phyloP scores from a whole-genome alignment of 2,113 vertebrate species.

The Regulus satrapa region DNA sequence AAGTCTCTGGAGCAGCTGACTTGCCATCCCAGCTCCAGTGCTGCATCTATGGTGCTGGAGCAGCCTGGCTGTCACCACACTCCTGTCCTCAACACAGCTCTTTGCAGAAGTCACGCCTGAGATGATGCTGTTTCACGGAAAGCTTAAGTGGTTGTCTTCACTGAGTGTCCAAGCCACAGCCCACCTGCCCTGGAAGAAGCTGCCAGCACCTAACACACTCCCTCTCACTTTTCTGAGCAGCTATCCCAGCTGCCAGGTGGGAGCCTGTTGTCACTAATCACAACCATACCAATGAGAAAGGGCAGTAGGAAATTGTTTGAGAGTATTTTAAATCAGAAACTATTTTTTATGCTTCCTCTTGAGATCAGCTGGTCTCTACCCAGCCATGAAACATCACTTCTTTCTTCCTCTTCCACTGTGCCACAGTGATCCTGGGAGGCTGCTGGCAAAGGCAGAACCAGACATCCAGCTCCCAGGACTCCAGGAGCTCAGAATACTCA shows the following conservation, averaged over 20 bases:
- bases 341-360: neutral
- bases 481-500: neutral
- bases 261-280: neutral
- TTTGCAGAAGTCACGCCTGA: neutral
- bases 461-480: rapidly evolving
- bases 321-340: neutral
- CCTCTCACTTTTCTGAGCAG: neutral
- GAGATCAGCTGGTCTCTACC: neutral
- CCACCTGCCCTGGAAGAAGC: neutral
- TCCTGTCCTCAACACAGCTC: neutral
- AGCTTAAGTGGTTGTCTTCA: neutral
- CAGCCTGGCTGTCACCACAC: neutral
- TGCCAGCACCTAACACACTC: neutral
- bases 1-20: neutral
- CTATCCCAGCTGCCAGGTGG: neutral
- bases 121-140: neutral
- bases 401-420: neutral
- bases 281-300: neutral
- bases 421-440: neutral
- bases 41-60: neutral
- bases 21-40: neutral
- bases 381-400: neutral
- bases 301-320: neutral
- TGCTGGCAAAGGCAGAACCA: neutral
- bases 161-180: neutral